A percentile compares a stretch with the other conserved stretches of the same genome.
phyloP scores from a whole-genome alignment of 64 coral and sea anemone species.

The Trachythela sp. region DNA sequence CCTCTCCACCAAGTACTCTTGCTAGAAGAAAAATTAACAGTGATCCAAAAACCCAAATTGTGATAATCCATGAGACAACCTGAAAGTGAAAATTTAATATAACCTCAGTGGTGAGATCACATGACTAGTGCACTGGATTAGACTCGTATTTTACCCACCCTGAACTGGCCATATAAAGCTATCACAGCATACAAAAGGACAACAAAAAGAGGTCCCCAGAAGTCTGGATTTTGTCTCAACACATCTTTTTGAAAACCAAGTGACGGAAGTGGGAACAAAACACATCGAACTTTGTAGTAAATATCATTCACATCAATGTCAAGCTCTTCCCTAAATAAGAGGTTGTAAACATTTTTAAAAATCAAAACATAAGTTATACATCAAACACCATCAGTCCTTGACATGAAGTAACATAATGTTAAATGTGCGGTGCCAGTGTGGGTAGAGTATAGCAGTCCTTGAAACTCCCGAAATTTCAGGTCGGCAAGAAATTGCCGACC shows the following conservation, averaged over 20 bases:
- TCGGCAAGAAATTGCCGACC: no score
- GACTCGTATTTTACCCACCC: slow-evolving; percentile 70
- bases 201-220: slow-evolving; percentile 94
- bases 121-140: no score
- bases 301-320: slow-evolving; percentile 93
- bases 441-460: no score
- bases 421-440: no score
- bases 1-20: slow-evolving; percentile 94
- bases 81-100: slow-evolving; percentile 22
- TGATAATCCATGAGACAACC: slow-evolving; percentile 99
- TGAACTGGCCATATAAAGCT: slow-evolving; percentile 94
- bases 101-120: no score
- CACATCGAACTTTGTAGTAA: slow-evolving; percentile 99
- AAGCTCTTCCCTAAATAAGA: slow-evolving; percentile 83
- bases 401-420: no score
- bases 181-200: slow-evolving; percentile 92
- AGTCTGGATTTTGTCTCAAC: slow-evolving; percentile 87
- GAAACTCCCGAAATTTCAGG: no score
- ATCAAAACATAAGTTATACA: no score
- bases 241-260: slow-evolving; percentile 97
- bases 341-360: no score
- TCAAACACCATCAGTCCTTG: no score
- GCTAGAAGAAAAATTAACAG: slow-evolving; percentile 84
- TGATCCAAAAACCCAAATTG: slow-evolving; percentile 89
- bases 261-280: slow-evolving; percentile 82